Evolutionary conservation across 2,113 vertebrate genomes (phyloP).

Genomic region (Mobula birostris): DNA sequence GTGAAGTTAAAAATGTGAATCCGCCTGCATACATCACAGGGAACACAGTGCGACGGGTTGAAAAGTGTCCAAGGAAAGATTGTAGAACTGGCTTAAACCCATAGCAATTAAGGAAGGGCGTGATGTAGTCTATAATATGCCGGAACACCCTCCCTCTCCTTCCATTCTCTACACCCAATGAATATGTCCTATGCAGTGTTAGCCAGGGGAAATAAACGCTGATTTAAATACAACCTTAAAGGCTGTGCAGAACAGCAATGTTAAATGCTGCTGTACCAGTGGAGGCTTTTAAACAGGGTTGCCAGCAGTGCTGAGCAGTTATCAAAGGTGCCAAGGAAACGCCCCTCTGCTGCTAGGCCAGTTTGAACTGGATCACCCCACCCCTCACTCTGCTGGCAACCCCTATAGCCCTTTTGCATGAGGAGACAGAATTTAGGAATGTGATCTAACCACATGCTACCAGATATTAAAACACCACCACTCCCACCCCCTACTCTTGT

Average conservation of each 20-base stretch:
- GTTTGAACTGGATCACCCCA: conserved; percentile 49
- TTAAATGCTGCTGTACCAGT: not conserved
- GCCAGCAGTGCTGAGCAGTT: conserved; percentile 39
- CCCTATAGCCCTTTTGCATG: conserved; percentile 55
- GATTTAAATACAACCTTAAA: not conserved
- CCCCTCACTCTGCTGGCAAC: conserved; percentile 48
- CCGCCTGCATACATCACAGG: not conserved
- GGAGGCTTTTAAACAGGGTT: not conserved
- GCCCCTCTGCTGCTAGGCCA: conserved; percentile 45
- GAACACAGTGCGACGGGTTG: conserved; percentile 11
- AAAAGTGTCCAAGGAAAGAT: conserved; percentile 13
- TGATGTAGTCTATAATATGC: conserved; percentile 11
- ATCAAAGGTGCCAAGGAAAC: conserved; percentile 42
- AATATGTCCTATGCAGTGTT: not conserved
- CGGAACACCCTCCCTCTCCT: conserved; percentile 32
- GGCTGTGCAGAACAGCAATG: not conserved
- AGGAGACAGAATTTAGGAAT: conserved; percentile 63
- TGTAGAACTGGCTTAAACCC: conserved; percentile 22
- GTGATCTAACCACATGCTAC: conserved; percentile 59
- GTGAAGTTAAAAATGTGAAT: not conserved
- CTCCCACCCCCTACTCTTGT: conserved; percentile 48
- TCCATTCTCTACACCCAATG: not conserved
- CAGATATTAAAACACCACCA: conserved; percentile 51
- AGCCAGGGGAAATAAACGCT: not conserved
- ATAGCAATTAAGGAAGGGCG: conserved; percentile 32